Base-by-base conservation (phyloP, 2,113 vertebrate species). In the Pedetes capensis region DNA sequence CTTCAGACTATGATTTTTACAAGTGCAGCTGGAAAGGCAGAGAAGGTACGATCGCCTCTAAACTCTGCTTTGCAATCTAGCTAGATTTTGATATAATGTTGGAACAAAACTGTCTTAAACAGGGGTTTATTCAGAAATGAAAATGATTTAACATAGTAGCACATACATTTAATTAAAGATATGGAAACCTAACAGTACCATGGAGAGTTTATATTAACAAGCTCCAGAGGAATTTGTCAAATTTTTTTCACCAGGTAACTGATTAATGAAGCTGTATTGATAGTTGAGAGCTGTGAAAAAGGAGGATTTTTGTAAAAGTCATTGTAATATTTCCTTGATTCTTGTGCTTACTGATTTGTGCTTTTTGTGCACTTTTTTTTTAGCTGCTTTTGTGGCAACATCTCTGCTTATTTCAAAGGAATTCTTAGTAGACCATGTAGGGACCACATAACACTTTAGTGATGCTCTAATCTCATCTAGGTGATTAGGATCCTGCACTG, bases 121-220 rank as follows among this genome's bases (percentile, higher is more conserved):
- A 83, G n/a, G 32, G 51, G 8, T 32, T 79, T 92, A 91, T 87
- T 72, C 12, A 91, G 37, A 95, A 85, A 85, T 75, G 55, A 93
- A 92, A 80, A 64, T 63, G 47, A 95, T 76, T 76, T 93, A 93
- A 84, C 39, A 16, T 25, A 55, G 84, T 2, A 61, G 63, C n/a
- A 66, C 47, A 78, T 78, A 87, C 42, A 85, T 94, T 63, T 95
- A 93, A 95, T 81, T 85, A 82, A 96, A 44, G 18, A 51, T 51
- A 17, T 10, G 68, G 57, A 78, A 91, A 82, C 57, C 20, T 63
- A 81, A 55, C 4, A 76, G 23, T 22, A 89, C 49, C 42, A 49
- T 17, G 34, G 76, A 92, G 87, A 95, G 57, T 34, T 71, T 81
- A 90, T 23, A 27, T 93, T 47, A 96, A 53, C 16, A 95, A 32